A percentile compares a stretch with the other conserved stretches of the same genome.
Conservation (phyloP, 2,113 vertebrate genomes). For the Loxodonta africana region DNA sequence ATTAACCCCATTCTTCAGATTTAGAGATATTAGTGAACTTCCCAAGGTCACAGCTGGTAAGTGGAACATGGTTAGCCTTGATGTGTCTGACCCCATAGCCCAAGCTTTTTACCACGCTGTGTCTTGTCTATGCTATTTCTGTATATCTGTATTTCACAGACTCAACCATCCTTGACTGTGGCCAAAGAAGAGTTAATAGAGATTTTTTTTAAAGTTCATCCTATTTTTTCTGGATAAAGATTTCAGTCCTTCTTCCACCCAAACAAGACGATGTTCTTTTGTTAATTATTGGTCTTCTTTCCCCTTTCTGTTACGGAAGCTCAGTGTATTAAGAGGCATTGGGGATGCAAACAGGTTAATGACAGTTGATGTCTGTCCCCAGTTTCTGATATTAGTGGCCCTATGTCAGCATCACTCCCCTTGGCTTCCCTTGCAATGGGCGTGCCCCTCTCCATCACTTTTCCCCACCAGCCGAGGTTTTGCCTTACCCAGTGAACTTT, state of each 20-base stretch:
- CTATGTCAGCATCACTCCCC: slow-evolving; percentile 65
- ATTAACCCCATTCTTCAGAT: slow-evolving; percentile 33
- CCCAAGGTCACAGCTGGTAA: not conserved
- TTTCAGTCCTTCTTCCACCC: slow-evolving; percentile 66
- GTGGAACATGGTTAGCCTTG: slow-evolving; percentile 10
- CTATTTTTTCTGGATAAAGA: slow-evolving; percentile 70
- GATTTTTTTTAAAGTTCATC: slow-evolving; percentile 80
- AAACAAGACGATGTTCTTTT: slow-evolving; percentile 67
- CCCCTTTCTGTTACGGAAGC: slow-evolving; percentile 42
- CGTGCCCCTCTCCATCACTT: slow-evolving; percentile 81
- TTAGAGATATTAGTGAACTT: not conserved
- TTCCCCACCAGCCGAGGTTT: slow-evolving; percentile 63
- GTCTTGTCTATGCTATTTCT: not conserved
- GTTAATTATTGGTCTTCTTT: slow-evolving; percentile 74
- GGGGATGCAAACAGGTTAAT: slow-evolving; percentile 83
- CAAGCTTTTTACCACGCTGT: not conserved
- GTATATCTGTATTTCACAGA: slow-evolving; percentile 69
- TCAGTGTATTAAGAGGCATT: slow-evolving; percentile 74
- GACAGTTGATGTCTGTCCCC: slow-evolving; percentile 80
- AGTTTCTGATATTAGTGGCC: slow-evolving; percentile 63
- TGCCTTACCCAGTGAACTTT: slow-evolving; percentile 81
- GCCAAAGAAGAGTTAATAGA: slow-evolving; percentile 53
- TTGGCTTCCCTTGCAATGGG: slow-evolving; percentile 61
- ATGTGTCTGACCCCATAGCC: not conserved
- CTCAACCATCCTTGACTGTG: slow-evolving; percentile 66